Percentiles rank a stretch among this genome's conserved stretches.
Conservation (phyloP, 2,113 vertebrate species). For the Sylvilagus bachmani region DNA sequence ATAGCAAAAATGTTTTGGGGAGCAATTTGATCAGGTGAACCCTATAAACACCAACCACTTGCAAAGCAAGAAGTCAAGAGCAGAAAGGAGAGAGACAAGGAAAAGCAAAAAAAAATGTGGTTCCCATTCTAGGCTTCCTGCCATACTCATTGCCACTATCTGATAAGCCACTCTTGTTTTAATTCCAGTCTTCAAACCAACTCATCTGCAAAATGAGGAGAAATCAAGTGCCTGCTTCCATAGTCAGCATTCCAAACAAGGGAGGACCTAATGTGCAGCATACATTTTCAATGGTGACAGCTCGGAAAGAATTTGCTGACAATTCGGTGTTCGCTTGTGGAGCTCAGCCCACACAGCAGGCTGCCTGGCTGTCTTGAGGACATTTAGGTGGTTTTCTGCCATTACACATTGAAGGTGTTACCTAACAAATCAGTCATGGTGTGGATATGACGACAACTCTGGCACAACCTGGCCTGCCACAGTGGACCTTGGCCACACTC, state of each 20-base stretch:
- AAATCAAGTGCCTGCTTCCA: constrained; percentile 3
- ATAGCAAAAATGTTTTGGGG: not conserved
- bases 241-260: constrained; percentile 41
- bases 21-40: not conserved
- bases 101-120: not conserved
- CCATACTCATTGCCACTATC: not conserved
- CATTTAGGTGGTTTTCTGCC: constrained; percentile 48
- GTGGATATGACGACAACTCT: not conserved
- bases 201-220: constrained; percentile 73
- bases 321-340: not conserved
- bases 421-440: not conserved
- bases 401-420: not conserved
- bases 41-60: not conserved
- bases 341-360: constrained; percentile 12
- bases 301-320: constrained; percentile 68
- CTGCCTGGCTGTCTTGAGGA: constrained; percentile 43
- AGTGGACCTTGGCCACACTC: not conserved
- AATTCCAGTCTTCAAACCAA: constrained; percentile 70
- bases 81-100: not conserved
- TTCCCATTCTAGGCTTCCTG: not conserved
- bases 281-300: constrained; percentile 59
- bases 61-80: not conserved
- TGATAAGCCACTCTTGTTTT: not conserved
- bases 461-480: not conserved
- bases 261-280: constrained; percentile 40